Evolutionary conservation across 2,797 vertebrate genomes (phyloP).

Genomic region (Trachops cirrhosus): DNA sequence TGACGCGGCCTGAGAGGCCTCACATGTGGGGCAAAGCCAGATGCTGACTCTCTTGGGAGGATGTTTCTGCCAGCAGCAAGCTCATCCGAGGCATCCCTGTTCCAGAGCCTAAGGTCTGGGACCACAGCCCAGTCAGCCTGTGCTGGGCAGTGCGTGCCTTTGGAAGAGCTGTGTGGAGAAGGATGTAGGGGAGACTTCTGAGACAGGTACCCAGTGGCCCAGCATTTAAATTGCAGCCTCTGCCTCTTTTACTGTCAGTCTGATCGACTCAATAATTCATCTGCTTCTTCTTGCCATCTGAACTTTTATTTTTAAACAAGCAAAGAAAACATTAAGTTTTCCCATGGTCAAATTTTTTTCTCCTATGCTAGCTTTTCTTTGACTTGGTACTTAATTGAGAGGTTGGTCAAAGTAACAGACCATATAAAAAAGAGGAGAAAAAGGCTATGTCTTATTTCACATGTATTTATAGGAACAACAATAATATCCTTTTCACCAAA

Average conservation of each 20-base stretch:
- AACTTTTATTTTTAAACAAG: background rate
- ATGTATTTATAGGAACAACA: background rate
- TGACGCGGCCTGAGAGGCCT: background rate
- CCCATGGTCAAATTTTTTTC: background rate
- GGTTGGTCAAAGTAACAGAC: background rate
- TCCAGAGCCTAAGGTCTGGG: background rate
- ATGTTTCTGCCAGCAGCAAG: background rate
- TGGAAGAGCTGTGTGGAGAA: background rate
- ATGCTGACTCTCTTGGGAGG: background rate
- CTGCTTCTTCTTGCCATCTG: background rate
- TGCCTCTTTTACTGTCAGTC: background rate
- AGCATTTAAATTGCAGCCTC: background rate
- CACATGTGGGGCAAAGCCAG: background rate
- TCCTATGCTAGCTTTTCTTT: background rate
- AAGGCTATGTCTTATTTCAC: background rate
- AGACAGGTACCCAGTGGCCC: background rate
- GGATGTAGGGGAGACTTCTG: background rate
- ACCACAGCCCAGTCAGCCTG: background rate
- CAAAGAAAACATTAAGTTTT: background rate
- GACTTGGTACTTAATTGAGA: background rate
- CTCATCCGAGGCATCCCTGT: fast-evolving
- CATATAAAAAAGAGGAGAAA: background rate
- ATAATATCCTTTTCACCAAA: background rate
- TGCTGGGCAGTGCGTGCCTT: background rate
- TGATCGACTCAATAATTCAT: background rate